Evolutionary conservation across 1,140 invertebrate species (phyloP).

Genomic region (Lepidurus couesii): DNA sequence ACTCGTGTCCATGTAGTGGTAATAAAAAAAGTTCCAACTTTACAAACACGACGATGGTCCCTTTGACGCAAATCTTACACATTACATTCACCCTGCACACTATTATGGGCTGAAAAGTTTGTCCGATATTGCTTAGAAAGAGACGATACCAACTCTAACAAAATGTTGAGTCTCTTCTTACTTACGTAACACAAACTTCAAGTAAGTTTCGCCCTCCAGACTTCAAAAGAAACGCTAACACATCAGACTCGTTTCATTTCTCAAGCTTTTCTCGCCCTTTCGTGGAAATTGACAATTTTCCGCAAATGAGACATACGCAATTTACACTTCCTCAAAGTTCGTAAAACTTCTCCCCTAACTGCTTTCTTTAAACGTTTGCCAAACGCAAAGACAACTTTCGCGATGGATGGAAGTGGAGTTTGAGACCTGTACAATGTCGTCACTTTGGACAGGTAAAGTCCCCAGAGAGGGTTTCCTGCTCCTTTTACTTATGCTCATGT

Average conservation of each 20-base stretch:
- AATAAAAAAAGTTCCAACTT: too few relatives aligned
- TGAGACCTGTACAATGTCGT: not conserved
- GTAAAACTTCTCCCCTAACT: not conserved
- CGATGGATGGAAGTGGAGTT: constrained; percentile 7
- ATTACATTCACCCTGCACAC: too few relatives aligned
- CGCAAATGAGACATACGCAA: not conserved
- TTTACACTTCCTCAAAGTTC: not conserved
- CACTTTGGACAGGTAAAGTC: constrained; percentile 18
- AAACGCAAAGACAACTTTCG: constrained; percentile 3
- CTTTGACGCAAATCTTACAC: too few relatives aligned
- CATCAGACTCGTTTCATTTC: not conserved
- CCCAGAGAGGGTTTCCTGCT: not conserved
- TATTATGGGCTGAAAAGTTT: too few relatives aligned
- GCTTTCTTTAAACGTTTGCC: constrained; percentile 11
- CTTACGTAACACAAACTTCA: too few relatives aligned
- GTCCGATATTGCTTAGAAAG: too few relatives aligned
- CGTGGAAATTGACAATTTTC: not conserved
- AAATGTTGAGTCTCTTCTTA: too few relatives aligned
- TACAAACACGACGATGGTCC: too few relatives aligned
- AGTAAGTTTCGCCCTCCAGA: too few relatives aligned
- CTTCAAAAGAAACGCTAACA: not conserved
- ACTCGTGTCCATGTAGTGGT: too few relatives aligned
- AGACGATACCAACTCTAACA: too few relatives aligned
- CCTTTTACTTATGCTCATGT: constrained; percentile 22
- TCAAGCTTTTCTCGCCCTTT: not conserved